phyloP scores from a whole-genome alignment of 2,888 invertebrate species.

The Melolontha melolontha region DNA sequence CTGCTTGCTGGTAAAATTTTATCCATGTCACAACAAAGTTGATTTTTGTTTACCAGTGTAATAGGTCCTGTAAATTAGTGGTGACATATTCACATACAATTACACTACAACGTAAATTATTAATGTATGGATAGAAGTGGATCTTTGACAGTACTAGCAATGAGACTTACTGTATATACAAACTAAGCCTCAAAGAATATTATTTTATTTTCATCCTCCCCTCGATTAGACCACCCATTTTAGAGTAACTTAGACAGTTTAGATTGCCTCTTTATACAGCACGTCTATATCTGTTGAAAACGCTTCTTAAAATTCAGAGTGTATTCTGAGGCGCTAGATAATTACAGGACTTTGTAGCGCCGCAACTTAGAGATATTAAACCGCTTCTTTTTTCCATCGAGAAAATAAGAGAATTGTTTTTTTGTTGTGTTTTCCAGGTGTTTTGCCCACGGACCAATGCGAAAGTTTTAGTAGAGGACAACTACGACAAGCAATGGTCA shows the following conservation, averaged over 20 bases:
- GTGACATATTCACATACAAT: no score
- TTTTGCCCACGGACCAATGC: slow-evolving; percentile 59
- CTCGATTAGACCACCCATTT: slow-evolving; percentile 10
- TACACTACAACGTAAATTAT: background rate
- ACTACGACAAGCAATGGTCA: slow-evolving; percentile 65
- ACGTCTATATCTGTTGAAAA: slow-evolving; percentile 30
- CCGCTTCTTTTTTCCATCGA: background rate
- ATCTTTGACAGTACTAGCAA: background rate
- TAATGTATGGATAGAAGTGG: background rate
- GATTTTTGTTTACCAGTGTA: no score
- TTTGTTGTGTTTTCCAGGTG: slow-evolving; percentile 53
- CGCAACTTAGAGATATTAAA: slow-evolving; percentile 21
- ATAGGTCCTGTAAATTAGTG: no score
- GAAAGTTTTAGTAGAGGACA: slow-evolving; percentile 63
- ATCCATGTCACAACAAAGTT: no score
- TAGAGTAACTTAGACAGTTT: slow-evolving; percentile 34
- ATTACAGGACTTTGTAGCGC: slow-evolving; percentile 39
- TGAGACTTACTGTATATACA: background rate
- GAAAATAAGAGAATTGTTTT: slow-evolving; percentile 20
- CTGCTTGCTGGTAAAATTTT: no score
- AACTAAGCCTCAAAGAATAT: background rate
- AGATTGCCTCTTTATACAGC: slow-evolving; percentile 36
- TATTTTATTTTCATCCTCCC: background rate
- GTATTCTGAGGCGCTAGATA: slow-evolving; percentile 29
- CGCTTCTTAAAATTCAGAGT: slow-evolving; percentile 26